Percentiles rank a stretch among this genome's conserved stretches.
Evolutionary conservation across 2,797 vertebrate species (phyloP).

Genomic region (Lates japonicus): DNA sequence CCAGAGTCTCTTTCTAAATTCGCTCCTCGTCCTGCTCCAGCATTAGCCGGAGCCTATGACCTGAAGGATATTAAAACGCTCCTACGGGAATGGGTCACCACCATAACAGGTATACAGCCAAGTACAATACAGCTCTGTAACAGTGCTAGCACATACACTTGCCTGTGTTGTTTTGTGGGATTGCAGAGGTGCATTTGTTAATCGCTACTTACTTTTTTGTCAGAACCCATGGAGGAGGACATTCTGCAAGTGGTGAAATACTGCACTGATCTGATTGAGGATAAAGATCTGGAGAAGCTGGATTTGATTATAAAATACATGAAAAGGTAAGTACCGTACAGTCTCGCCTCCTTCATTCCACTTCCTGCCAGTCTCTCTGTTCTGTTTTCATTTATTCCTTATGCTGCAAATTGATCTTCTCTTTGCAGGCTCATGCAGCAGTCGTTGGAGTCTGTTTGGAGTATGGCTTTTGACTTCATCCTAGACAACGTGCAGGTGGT

Average conservation of each 20-base stretch:
- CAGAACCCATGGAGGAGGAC: constrained; percentile 99
- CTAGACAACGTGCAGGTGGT: constrained; percentile 99
- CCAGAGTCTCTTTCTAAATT: constrained; percentile 69
- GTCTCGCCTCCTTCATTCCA: neutral
- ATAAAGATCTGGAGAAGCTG: constrained; percentile 97
- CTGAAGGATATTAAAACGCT: constrained; percentile 92
- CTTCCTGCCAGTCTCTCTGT: neutral
- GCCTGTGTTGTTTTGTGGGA: neutral
- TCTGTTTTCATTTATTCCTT: neutral
- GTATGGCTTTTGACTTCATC: constrained; percentile 99
- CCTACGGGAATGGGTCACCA: constrained; percentile 96
- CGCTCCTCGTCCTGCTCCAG: constrained; percentile 85
- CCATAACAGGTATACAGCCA: constrained; percentile 84
- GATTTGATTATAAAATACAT: constrained; percentile 98
- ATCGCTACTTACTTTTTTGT: neutral
- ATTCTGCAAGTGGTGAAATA: constrained; percentile 98
- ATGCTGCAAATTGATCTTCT: neutral
- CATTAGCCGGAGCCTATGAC: constrained; percentile 94
- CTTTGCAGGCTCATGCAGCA: constrained; percentile 94
- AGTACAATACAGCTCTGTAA: neutral
- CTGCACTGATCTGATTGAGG: constrained; percentile 97
- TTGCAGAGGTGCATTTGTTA: constrained; percentile 1
- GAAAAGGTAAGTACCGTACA: constrained; percentile 89
- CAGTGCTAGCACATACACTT: neutral
- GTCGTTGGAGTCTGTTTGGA: constrained; percentile 98